Conservation (phyloP, 37 sponge, comb jelly and placozoan genomes). For the Hexactinellida sp. region DNA sequence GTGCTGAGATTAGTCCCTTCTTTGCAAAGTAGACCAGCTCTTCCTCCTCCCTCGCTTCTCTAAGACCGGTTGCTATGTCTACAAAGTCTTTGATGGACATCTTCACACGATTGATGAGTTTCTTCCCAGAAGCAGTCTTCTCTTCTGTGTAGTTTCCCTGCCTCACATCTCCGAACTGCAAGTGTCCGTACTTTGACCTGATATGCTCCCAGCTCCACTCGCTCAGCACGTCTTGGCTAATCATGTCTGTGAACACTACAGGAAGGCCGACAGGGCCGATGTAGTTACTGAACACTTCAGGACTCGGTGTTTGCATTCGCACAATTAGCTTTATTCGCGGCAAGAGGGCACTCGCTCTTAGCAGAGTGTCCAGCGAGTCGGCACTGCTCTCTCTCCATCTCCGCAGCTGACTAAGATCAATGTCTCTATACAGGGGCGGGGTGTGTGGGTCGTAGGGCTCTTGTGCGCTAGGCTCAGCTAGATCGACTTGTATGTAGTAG, state of each 20-base stretch:
- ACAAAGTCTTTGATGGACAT: conserved; percentile 50
- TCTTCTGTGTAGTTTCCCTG: conserved; percentile 55
- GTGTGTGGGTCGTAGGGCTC: not conserved
- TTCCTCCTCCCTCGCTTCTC: conserved; percentile 39
- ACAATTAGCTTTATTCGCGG: conserved; percentile 43
- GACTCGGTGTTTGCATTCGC: conserved; percentile 43
- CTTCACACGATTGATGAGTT: conserved; percentile 40
- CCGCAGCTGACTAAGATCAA: not conserved
- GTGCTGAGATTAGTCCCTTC: conserved; percentile 45
- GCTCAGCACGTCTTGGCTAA: conserved; percentile 31
- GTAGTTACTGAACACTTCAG: conserved; percentile 59
- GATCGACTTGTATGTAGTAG: not conserved
- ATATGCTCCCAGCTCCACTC: conserved; percentile 67
- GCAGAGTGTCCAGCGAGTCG: not conserved
- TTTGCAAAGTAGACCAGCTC: conserved; percentile 66
- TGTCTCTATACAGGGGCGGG: not conserved
- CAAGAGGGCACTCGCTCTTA: conserved; percentile 29
- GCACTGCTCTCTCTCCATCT: not conserved
- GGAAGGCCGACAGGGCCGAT: conserved; percentile 69
- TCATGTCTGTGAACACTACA: conserved; percentile 69
- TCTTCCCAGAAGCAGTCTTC: conserved; percentile 39
- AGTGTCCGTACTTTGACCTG: conserved; percentile 40
- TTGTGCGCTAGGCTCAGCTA: not conserved
- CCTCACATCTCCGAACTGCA: conserved; percentile 49
- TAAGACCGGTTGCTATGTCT: conserved; percentile 54